Evolutionary conservation across 2,888 invertebrate genomes (phyloP).

Genomic region (Clistopyga incitator): DNA sequence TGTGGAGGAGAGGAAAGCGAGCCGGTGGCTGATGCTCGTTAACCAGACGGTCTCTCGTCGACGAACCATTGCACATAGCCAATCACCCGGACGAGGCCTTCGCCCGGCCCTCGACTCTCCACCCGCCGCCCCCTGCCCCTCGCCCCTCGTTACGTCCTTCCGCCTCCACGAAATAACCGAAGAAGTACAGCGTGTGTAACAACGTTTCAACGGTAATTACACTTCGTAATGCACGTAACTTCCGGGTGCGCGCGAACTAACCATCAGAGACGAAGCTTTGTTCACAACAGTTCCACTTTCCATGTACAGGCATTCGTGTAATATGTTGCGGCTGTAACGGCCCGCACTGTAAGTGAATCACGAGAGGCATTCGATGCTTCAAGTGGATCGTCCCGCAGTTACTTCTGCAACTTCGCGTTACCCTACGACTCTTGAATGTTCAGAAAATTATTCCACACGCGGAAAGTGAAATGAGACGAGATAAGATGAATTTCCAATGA

Average conservation of each 20-base stretch:
- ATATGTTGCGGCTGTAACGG: constrained; percentile 9
- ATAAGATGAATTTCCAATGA: no score
- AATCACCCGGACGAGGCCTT: constrained; percentile 55
- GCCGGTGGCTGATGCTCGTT: constrained; percentile 48
- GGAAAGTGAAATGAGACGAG: not conserved
- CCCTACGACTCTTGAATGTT: not conserved
- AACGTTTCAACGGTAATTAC: constrained; percentile 58
- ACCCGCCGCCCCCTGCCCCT: not conserved
- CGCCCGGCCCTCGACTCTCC: not conserved
- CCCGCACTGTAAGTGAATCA: constrained; percentile 10
- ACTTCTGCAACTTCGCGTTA: not conserved
- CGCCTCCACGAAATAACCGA: constrained; percentile 47
- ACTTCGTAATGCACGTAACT: constrained; percentile 41
- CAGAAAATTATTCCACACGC: no score
- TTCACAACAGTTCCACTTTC: constrained; percentile 6
- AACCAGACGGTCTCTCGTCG: constrained; percentile 54
- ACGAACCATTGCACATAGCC: constrained; percentile 59
- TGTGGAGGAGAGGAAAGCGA: constrained; percentile 28
- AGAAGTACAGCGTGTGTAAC: constrained; percentile 48
- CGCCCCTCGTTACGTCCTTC: not conserved
- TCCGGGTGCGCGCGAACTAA: constrained; percentile 22
- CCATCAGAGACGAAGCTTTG: constrained; percentile 9
- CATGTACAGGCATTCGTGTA: not conserved
- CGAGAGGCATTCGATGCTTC: not conserved
- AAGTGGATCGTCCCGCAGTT: not conserved